Percentiles rank a stretch among this genome's conserved stretches.
phyloP scores from a whole-genome alignment of 2,888 invertebrate species.

The Hirtodrosophila duncani region DNA sequence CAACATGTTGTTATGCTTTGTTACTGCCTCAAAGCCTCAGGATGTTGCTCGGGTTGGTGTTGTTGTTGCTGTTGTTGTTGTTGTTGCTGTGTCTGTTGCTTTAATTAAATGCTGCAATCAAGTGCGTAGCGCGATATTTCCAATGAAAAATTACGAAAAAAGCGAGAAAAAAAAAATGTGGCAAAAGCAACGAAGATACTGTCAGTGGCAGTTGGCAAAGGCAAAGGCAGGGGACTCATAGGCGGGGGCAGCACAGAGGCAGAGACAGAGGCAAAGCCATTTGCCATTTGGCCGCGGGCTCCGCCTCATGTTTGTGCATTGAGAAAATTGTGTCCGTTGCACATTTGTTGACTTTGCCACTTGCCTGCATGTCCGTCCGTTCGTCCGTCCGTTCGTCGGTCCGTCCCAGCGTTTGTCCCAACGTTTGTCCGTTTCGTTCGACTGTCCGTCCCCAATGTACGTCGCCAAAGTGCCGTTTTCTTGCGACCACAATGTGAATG shows the following conservation, averaged over 20 bases:
- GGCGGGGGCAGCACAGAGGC: not conserved
- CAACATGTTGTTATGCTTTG: conserved; percentile 67
- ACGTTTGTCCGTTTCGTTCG: not conserved
- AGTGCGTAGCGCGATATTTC: conserved; percentile 73
- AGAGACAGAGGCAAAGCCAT: not conserved
- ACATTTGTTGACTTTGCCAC: conserved; percentile 72
- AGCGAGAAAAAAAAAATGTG: conserved; percentile 14
- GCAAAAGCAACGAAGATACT: conserved; percentile 16
- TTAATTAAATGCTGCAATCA: conserved; percentile 72
- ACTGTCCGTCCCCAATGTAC: not conserved
- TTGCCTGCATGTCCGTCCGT: conserved; percentile 43
- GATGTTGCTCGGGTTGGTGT: conserved; percentile 37
- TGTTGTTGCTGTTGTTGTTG: conserved; percentile 24
- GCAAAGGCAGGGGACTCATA: conserved; percentile 28
- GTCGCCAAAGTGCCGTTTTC: conserved; percentile 50
- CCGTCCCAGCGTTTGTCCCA: not conserved
- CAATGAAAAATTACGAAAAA: conserved; percentile 65
- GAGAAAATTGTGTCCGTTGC: conserved; percentile 71
- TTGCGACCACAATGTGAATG: conserved; percentile 31
- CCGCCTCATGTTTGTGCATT: conserved; percentile 67
- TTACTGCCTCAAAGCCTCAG: conserved; percentile 57
- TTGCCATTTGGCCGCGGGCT: conserved; percentile 56
- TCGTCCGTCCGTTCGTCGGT: not conserved
- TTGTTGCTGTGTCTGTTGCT: conserved; percentile 48
- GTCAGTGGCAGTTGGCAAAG: conserved; percentile 35